Base-by-base conservation (phyloP, 2,113 vertebrate genomes). In the Zonotrichia leucophrys region DNA sequence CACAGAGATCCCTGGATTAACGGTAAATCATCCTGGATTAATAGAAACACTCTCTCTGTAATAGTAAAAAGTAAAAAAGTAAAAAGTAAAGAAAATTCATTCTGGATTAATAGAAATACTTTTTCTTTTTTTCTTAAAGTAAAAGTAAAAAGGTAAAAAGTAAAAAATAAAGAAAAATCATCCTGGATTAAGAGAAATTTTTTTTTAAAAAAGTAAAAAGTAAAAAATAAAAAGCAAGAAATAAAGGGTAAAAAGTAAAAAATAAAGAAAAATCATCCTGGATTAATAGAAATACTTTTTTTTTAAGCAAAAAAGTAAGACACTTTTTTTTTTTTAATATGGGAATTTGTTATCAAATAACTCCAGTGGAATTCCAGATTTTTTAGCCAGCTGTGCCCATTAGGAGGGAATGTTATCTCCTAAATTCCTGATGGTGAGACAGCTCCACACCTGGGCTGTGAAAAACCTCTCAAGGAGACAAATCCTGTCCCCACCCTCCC, bases 341-440 rank as follows among this genome's bases (percentile, higher is more conserved):
- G 12, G 23, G 47, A 49, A 23, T 49, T 49, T 49, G 12, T 24
- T 24, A 53, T 8, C 15, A 33, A 37, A 39, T 2, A 44, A 22
- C 5, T 52, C 12, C 22, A 28, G 24, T 1, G 33, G 25, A 49
- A 68, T 16, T 59, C 33, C 47, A 75, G 24, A 1, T 9, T 42
- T 69, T 55, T 11, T 8, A 15, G 12, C 21, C 58, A 59, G 7
- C 16, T 63, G 44, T 21, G 28, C 23, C 12, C 82, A 28, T 15
- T 2, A 23, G 17, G 49, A 59, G 41, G 44, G 59, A 93, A 4
- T 0, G 0, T 4, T 6, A 16, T 12, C 30, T 39, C 47, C 72
- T 25, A 6, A 39, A 12, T 22, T 67, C 52, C 41, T 4, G 7
- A 15, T 4, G 18, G 23, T 8, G 59, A 42, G 5, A 23, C 4